A percentile compares a stretch with the other conserved stretches of the same genome.
These are phyloP conservation scores for Holothuria leucospilota DNA, from an alignment of 53 echinoderm and acorn worm species.

Conservation along the genomic window DNA sequence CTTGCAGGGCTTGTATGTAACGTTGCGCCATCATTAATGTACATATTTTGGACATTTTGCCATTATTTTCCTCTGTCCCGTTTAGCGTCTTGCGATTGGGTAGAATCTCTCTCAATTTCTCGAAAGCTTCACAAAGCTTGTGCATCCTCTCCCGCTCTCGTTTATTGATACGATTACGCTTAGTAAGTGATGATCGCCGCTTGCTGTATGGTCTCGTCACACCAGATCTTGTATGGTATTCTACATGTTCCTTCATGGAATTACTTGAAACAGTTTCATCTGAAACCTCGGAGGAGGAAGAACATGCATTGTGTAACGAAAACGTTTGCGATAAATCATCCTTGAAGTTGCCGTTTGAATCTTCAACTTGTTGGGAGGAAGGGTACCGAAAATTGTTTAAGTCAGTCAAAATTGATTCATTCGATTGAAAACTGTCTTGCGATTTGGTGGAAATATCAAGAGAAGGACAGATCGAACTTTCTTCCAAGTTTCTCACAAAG, in stretches of 20 bases:
- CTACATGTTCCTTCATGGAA: not conserved
- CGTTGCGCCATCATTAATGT: conserved; percentile 91
- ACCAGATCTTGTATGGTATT: conserved; percentile 49
- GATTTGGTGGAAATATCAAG: too few relatives aligned
- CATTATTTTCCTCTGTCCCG: conserved; percentile 68
- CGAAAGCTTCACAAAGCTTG: conserved; percentile 92
- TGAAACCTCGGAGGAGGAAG: not conserved
- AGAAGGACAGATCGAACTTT: too few relatives aligned
- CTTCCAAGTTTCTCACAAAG: too few relatives aligned
- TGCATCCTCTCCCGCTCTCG: conserved; percentile 96
- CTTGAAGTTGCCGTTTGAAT: too few relatives aligned
- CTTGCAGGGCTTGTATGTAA: conserved; percentile 84
- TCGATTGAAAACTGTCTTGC: too few relatives aligned
- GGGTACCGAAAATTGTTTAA: too few relatives aligned
- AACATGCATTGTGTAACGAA: conserved; percentile 1
- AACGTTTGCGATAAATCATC: too few relatives aligned
- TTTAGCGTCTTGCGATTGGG: conserved; percentile 66
- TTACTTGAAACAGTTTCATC: not conserved
- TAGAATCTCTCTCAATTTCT: conserved; percentile 76
- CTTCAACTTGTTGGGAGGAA: too few relatives aligned
- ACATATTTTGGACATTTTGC: conserved; percentile 88
- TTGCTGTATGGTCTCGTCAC: conserved; percentile 68
- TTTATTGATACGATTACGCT: conserved; percentile 91
- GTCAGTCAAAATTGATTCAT: too few relatives aligned
- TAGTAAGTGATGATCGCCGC: conserved; percentile 72